Evolutionary conservation across 2,113 vertebrate genomes (phyloP), one percentile per base, ranked within the genome.

Genomic region (Gymnocephalus cernua): DNA sequence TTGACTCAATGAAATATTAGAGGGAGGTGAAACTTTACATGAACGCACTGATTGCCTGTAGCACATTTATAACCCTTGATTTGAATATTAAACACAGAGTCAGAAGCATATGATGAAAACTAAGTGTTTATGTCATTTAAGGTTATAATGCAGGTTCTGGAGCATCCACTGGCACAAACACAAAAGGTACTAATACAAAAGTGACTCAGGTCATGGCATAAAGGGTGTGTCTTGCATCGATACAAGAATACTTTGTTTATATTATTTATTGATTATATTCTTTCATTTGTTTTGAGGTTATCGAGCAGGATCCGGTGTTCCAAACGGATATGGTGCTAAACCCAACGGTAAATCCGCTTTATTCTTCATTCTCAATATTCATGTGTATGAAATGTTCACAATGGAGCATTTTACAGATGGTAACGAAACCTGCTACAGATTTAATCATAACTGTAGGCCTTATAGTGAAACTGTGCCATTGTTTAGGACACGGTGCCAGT

Each of bases 401-500:
- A 5, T 47, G 44, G 16, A 66, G 50, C 1, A 16, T 29, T 77
- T 27, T 64, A 0, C n/a, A 64, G 47, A 41, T 51, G 15, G 58
- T 13, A 8, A 32, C 57, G 3, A 35, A 54, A 4, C 4, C 6
- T 19, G 7, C 35, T 63, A 12, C 19, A 62, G 35, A 6, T 63
- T 23, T 63, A 38, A 41, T 41, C 15, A 56, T 48, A 2, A 51
- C 2, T 38, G 4, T 2, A 16, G 13, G 19, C 27, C 58, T 38
- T 4, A 11, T 6, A 15, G 27, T 56, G 27, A 48, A 61, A 13
- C 69, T 72, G 4, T 83, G 44, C n/a, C 19, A 62, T 75, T 84
- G 66, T 83, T 77, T 58, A 92, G 92, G 91, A 65, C 82, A 88
- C n/a, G 83, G 54, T 61, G 74, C 81, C 1, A 38, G 44, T 41